These are phyloP conservation scores for Eidolon helvum DNA, from an alignment of 2,113 vertebrate species.

Conservation along the genomic window DNA sequence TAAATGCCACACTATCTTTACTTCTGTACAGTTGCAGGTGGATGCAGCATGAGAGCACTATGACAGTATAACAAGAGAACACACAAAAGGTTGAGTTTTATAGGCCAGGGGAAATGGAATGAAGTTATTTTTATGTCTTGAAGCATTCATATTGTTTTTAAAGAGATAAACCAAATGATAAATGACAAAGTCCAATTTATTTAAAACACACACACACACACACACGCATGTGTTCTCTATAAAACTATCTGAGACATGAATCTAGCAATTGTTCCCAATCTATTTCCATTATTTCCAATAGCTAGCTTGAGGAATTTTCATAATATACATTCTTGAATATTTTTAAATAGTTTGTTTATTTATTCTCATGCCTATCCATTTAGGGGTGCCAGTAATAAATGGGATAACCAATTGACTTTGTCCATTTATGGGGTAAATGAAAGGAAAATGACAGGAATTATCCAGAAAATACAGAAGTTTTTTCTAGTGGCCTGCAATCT, in stretches of 20 bases:
- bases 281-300: not conserved
- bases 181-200: not conserved
- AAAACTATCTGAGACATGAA: not conserved
- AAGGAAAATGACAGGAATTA: not conserved
- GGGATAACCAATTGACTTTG: not conserved
- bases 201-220: not conserved
- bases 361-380: not conserved
- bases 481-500: not conserved
- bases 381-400: not conserved
- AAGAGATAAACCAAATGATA: not conserved
- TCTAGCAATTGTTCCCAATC: not conserved
- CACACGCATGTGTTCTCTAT: not conserved
- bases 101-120: not conserved
- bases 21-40: not conserved
- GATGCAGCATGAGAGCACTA: not conserved
- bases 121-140: not conserved
- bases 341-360: not conserved
- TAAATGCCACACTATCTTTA: not conserved
- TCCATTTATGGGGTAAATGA: not conserved
- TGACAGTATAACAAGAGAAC: not conserved
- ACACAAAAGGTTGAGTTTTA: not conserved
- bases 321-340: not conserved
- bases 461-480: not conserved
- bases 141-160: not conserved
- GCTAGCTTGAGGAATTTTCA: not conserved